These are phyloP conservation scores for Coremacera marginata DNA, from an alignment of 2,888 invertebrate species.

Conservation along the genomic window DNA sequence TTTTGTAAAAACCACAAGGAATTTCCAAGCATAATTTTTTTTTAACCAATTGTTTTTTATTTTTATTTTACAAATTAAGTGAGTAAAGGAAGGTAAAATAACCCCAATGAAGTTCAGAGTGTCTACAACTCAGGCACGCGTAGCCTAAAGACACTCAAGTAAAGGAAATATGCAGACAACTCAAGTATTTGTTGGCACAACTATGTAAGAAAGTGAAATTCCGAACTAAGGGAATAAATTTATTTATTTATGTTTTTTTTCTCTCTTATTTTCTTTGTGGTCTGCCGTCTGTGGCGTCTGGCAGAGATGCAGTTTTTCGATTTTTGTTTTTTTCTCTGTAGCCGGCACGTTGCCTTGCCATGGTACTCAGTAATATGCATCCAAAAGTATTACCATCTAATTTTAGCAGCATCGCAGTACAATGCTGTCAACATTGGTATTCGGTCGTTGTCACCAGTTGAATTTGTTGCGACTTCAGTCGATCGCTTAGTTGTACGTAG, in stretches of 20 bases:
- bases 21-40: too few species aligned
- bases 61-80: too few species aligned
- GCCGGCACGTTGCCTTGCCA: background rate
- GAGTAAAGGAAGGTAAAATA: too few species aligned
- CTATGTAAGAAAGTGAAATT: background rate
- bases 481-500: background rate
- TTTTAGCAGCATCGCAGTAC: constrained; percentile 13
- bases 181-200: too few species aligned
- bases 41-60: too few species aligned
- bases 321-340: background rate
- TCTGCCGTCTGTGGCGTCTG: background rate
- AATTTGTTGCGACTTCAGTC: background rate
- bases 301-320: background rate
- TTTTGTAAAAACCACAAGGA: too few species aligned
- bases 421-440: constrained; percentile 25
- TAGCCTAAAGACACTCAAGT: too few species aligned
- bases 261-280: background rate
- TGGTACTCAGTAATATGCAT: background rate
- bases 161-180: too few species aligned
- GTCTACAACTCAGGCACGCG: too few species aligned
- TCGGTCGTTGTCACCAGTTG: constrained; percentile 19
- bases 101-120: too few species aligned
- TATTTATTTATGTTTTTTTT: constrained; percentile 4
- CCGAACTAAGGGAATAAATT: background rate
- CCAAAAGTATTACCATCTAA: background rate